phyloP scores from a whole-genome alignment of 2,113 vertebrate species.

The Pogonocichla stellata region DNA sequence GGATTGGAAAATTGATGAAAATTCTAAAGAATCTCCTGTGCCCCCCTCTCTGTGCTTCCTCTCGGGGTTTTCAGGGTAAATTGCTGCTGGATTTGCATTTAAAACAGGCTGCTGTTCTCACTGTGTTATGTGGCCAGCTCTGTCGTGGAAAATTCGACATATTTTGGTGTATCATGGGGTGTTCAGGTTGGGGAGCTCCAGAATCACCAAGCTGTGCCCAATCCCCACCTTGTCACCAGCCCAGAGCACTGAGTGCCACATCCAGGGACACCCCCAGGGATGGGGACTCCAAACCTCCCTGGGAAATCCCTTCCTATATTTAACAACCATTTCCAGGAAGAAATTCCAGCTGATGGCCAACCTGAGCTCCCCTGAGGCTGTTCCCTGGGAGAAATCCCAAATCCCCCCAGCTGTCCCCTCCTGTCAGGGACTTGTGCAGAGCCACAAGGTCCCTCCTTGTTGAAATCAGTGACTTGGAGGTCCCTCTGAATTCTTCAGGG shows the following conservation, averaged over 20 bases:
- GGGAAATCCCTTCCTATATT: not conserved
- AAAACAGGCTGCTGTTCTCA: not conserved
- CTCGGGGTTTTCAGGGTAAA: not conserved
- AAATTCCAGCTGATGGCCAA: not conserved
- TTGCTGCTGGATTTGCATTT: not conserved
- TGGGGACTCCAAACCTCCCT: not conserved
- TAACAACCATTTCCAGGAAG: not conserved
- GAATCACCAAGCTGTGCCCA: not conserved
- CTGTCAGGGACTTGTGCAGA: not conserved
- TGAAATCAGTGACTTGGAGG: too few species aligned
- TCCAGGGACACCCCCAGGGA: not conserved
- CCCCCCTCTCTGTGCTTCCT: not conserved
- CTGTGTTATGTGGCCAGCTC: not conserved
- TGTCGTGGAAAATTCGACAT: not conserved
- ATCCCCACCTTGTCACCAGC: not conserved
- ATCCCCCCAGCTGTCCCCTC: not conserved
- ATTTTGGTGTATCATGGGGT: rapidly evolving
- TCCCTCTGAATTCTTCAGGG: too few species aligned
- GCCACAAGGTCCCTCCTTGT: not conserved
- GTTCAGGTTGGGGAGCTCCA: not conserved
- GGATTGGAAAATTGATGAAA: not conserved
- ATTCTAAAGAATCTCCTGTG: not conserved
- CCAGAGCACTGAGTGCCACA: not conserved
- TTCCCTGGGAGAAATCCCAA: not conserved
- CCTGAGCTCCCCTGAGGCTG: not conserved